Conservation (phyloP, 2,888 invertebrate genomes). For the Leptodirus hochenwartii region DNA sequence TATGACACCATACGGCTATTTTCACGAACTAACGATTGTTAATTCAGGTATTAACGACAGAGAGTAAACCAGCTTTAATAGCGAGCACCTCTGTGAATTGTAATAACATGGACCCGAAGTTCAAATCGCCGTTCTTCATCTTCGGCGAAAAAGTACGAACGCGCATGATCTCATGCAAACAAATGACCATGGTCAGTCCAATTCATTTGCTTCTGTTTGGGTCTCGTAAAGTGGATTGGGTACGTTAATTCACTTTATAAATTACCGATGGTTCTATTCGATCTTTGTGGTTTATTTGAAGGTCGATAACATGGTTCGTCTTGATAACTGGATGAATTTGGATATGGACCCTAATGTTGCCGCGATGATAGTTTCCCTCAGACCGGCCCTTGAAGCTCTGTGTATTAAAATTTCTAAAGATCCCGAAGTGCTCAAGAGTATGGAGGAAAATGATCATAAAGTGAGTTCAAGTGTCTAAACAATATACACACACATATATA, state of each 20-base stretch:
- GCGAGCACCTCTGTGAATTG: constrained; percentile 96
- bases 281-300: constrained; percentile 25
- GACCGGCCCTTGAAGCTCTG: constrained; percentile 76
- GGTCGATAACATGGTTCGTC: constrained; percentile 51
- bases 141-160: constrained; percentile 98
- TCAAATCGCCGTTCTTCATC: constrained; percentile 89
- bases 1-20: no score
- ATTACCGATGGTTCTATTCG: constrained; percentile 1
- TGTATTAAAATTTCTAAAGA: constrained; percentile 62
- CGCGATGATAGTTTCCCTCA: constrained; percentile 63
- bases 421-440: constrained; percentile 56
- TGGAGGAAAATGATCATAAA: constrained; percentile 42
- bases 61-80: constrained; percentile 84
- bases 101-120: constrained; percentile 61
- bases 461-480: no score
- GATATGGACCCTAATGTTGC: constrained; percentile 66
- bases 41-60: constrained; percentile 76
- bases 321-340: constrained; percentile 92
- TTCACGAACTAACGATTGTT: no score
- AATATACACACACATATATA: constrained; percentile 3
- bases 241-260: constrained; percentile 18
- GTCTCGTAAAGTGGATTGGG: constrained; percentile 68
- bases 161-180: constrained; percentile 88
- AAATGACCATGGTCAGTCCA: constrained; percentile 85
- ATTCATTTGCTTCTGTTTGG: constrained; percentile 85